A percentile compares a stretch with the other conserved stretches of the same genome.
Conservation (phyloP, 2,113 vertebrate species). For the Nothoprocta pentlandii region DNA sequence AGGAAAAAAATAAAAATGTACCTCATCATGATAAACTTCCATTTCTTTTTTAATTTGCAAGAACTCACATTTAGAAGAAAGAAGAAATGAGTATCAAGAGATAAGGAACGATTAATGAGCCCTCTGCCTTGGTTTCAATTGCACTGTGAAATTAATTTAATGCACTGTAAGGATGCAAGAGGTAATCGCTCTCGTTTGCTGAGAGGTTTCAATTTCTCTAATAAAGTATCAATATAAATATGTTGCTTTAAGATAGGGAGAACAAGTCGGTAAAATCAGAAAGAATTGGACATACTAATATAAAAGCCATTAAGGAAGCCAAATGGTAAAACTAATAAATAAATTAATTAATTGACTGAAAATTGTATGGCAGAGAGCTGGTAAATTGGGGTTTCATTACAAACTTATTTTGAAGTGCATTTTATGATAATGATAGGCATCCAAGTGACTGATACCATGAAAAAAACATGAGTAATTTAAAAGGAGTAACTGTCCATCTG, state of each 20-base stretch:
- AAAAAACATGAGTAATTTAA: background rate
- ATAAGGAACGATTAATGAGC: conserved; percentile 73
- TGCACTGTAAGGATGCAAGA: conserved; percentile 53
- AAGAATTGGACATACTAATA: conserved; percentile 59
- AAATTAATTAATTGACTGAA: conserved; percentile 30
- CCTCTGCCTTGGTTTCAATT: conserved; percentile 71
- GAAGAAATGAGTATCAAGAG: conserved; percentile 53
- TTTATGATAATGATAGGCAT: conserved; percentile 38
- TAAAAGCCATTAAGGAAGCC: conserved; percentile 34
- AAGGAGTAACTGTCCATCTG: background rate
- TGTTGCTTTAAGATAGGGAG: conserved; percentile 29
- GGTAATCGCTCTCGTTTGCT: conserved; percentile 20
- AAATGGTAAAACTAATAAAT: conserved; percentile 50
- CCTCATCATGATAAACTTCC: conserved; percentile 66
- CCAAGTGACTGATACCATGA: conserved; percentile 34
- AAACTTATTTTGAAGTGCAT: conserved; percentile 27
- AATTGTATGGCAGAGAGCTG: conserved; percentile 60
- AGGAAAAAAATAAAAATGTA: conserved; percentile 77
- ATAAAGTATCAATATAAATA: conserved; percentile 61
- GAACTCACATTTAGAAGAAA: conserved; percentile 65
- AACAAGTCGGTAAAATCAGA: conserved; percentile 28
- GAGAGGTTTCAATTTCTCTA: conserved; percentile 52
- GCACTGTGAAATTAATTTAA: conserved; percentile 71
- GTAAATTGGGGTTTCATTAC: conserved; percentile 55
- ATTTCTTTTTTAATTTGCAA: conserved; percentile 75